Percentiles rank a stretch among this genome's conserved stretches.
These are phyloP conservation scores for Pleuronectes platessa DNA, from an alignment of 2,113 vertebrate genomes.

Conservation along the genomic window DNA sequence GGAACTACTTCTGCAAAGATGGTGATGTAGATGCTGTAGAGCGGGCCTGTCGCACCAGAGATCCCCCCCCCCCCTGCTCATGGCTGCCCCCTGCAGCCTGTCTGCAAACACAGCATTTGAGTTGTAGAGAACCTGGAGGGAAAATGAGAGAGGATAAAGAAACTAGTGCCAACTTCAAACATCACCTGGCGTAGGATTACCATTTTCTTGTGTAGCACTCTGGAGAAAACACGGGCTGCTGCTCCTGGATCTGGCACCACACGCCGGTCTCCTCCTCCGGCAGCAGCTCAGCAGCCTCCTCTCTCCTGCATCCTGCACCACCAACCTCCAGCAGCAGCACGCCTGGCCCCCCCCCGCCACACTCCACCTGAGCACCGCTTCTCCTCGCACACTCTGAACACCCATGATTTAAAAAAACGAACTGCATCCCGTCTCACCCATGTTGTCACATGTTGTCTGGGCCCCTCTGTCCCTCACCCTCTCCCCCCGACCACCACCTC, in stretches of 20 bases:
- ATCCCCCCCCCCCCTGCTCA: too few relatives aligned
- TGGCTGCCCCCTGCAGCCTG: too few relatives aligned
- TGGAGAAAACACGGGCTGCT: not conserved
- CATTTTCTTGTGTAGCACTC: not conserved
- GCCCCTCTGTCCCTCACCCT: slow-evolving; percentile 16
- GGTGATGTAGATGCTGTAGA: too few relatives aligned
- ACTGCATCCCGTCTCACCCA: slow-evolving; percentile 14
- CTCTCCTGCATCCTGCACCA: not conserved
- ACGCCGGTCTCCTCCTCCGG: not conserved
- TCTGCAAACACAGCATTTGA: too few relatives aligned
- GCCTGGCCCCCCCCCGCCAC: slow-evolving; percentile 2
- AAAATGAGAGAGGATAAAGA: slow-evolving; percentile 2
- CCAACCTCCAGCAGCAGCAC: slow-evolving; percentile 8
- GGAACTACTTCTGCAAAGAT: too few relatives aligned
- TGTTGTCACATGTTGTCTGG: slow-evolving; percentile 51
- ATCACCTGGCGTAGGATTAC: not conserved
- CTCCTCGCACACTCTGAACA: slow-evolving; percentile 24
- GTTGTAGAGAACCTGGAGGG: not conserved
- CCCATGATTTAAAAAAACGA: not conserved
- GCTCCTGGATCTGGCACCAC: not conserved
- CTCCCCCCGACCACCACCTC: slow-evolving; percentile 40
- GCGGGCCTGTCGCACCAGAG: too few relatives aligned
- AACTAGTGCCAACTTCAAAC: not conserved
- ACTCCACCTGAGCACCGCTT: slow-evolving; percentile 11
- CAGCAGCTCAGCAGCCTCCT: not conserved